A percentile compares a stretch with the other conserved stretches of the same genome.
Evolutionary conservation across 2,113 vertebrate genomes (phyloP).

Genomic region (Columba livia): DNA sequence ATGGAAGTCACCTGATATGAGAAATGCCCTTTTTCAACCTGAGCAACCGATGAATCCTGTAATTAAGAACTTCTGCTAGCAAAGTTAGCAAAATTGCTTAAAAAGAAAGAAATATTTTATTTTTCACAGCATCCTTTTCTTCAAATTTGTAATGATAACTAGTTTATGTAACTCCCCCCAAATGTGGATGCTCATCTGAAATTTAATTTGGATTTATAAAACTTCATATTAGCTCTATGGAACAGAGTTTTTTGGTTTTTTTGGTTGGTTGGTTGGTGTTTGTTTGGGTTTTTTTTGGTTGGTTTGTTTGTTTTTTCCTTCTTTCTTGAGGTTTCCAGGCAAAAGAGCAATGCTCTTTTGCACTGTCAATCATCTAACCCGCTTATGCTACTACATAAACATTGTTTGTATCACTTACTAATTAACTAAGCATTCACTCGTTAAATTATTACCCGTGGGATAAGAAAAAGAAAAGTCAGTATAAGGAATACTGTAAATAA

Average conservation of each 20-base stretch:
- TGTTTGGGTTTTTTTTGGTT: not conserved
- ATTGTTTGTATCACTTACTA: not conserved
- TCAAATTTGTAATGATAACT: conserved; percentile 15
- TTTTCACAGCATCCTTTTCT: conserved; percentile 21
- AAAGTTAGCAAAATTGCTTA: not conserved
- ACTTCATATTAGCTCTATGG: conserved; percentile 10
- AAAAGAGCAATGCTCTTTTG: not conserved
- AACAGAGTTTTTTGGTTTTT: not conserved
- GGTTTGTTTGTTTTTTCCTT: not conserved
- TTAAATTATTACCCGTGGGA: not conserved
- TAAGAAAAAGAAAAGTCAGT: not conserved
- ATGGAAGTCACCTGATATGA: not conserved
- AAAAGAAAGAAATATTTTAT: conserved; percentile 9
- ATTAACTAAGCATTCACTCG: not conserved
- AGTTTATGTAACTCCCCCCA: conserved; percentile 5
- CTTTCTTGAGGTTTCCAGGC: conserved; percentile 19
- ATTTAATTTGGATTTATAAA: conserved; percentile 3
- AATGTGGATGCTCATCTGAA: not conserved
- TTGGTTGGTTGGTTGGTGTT: too few species aligned
- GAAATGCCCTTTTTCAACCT: not conserved
- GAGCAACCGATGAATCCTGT: not conserved
- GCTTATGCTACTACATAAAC: not conserved
- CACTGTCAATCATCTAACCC: not conserved
- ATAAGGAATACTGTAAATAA: not conserved
- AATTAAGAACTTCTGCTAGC: not conserved